phyloP scores from a whole-genome alignment of 2,888 invertebrate species.

The Chloroclystis v-ata region DNA sequence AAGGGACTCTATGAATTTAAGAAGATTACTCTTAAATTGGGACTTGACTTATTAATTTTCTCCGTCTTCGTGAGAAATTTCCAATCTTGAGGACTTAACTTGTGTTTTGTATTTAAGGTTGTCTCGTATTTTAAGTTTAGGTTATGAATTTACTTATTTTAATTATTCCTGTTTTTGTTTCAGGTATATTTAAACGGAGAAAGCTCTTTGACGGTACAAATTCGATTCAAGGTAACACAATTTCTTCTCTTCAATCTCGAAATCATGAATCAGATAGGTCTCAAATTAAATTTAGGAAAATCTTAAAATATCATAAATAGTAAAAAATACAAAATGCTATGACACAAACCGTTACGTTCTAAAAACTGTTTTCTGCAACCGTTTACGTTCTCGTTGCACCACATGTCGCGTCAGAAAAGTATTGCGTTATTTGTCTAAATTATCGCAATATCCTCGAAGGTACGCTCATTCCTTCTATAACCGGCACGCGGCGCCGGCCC shows the following conservation, averaged over 20 bases:
- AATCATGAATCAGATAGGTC: too few species aligned
- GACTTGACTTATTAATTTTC: conserved; percentile 7
- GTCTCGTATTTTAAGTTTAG: too few species aligned
- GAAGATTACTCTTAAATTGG: conserved; percentile 12
- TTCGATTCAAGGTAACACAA: too few species aligned
- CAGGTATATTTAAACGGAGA: conserved; percentile 10
- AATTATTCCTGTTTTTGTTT: conserved; percentile 5
- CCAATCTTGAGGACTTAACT: not conserved
- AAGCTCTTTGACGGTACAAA: too few species aligned
- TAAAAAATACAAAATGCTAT: too few species aligned
- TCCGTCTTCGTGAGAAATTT: not conserved
- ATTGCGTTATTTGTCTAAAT: not conserved
- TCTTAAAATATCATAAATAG: too few species aligned
- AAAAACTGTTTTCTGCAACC: not conserved
- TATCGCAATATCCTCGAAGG: not conserved
- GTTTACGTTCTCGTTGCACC: not conserved
- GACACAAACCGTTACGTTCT: too few species aligned
- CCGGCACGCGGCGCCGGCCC: conserved; percentile 20
- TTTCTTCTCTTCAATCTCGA: too few species aligned
- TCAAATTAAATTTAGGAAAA: too few species aligned
- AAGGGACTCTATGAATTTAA: conserved; percentile 11
- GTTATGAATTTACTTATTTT: too few species aligned
- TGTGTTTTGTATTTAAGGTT: not conserved
- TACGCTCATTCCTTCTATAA: conserved; percentile 9
- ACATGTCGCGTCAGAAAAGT: not conserved